Conservation (phyloP, 2,797 vertebrate species). For the Chelonia mydas region DNA sequence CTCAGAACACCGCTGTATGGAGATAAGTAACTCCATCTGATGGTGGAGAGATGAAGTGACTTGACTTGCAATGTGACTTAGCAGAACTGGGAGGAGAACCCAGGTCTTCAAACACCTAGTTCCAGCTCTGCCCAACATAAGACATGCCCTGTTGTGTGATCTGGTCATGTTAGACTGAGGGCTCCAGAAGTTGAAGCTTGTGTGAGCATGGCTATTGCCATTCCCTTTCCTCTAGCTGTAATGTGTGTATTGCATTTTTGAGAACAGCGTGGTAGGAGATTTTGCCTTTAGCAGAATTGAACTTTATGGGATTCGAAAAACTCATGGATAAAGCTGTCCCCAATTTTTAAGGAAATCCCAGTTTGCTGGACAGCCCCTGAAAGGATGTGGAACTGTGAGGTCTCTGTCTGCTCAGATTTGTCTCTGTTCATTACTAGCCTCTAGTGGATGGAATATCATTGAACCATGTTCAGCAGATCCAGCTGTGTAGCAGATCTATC, state of each 20-base stretch:
- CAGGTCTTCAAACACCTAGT: not conserved
- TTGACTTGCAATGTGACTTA: not conserved
- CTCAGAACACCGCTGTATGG: not conserved
- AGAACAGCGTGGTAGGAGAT: not conserved
- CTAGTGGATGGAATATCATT: not conserved
- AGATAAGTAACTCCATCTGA: not conserved
- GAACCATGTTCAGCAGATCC: not conserved
- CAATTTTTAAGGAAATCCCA: not conserved
- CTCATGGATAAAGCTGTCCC: no score
- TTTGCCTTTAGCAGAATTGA: not conserved
- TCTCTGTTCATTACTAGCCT: not conserved
- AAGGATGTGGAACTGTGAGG: not conserved
- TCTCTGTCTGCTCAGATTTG: not conserved
- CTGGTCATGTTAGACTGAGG: not conserved
- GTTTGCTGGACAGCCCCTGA: not conserved
- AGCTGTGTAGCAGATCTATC: not conserved
- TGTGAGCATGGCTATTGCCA: fast-evolving
- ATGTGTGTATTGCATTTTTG: fast-evolving
- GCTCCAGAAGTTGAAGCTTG: not conserved
- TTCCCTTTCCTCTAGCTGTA: not conserved
- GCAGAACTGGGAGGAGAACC: not conserved
- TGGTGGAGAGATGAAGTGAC: not conserved
- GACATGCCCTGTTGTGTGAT: not conserved
- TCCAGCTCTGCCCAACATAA: not conserved
- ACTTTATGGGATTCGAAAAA: not conserved